Evolutionary conservation across 2,113 vertebrate species (phyloP), one percentile per base, ranked within the genome.

Genomic region (Emydocephalus ijimae): DNA sequence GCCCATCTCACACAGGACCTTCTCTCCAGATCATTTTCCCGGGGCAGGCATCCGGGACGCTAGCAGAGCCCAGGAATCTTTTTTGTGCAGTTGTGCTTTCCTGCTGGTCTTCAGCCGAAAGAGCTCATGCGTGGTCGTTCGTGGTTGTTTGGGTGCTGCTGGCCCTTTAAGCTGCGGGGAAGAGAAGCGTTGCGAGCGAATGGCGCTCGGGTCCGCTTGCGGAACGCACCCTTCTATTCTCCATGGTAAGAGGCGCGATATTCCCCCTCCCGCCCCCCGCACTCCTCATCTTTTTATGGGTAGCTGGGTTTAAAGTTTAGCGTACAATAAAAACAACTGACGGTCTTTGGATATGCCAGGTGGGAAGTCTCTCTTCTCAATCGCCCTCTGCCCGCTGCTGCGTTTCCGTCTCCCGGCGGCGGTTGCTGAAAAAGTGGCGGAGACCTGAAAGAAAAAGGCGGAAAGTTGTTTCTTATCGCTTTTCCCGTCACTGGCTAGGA

Each of bases 121-220:
- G 21, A 24, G 52, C 10, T 50, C 7, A 11, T 26, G 18, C 34
- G 26, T 54, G 52, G 20, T 1, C 2, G 55, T 15, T 43, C 34
- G 45, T 45, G 45, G 45, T 45, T 55, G 14, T n/a, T 54, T n/a
- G 7, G 85, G 57, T 43, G 88, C 59, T n/a, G 89, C 94, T 94
- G 95, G 95, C 92, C 96, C 96, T 96, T 96, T 96, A 96, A 96
- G 94, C 94, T 89, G 69, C 34, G 15, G 87, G 24, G 24, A 29
- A 23, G n/a, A 39, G 86, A 26, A 92, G 1, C 34, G 48, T 90
- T 57, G 88, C 93, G 93, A 94, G 93, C 91, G 91, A 45, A 52
- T 89, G 24, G 90, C 57, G 93, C 89, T 92, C 29, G 50, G 39
- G 87, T 23, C 57, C 1, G 57, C 48, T 93, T 91, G 54, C 1